Evolutionary conservation across 1,140 invertebrate genomes (phyloP).

Genomic region (Drosophila suzukii): DNA sequence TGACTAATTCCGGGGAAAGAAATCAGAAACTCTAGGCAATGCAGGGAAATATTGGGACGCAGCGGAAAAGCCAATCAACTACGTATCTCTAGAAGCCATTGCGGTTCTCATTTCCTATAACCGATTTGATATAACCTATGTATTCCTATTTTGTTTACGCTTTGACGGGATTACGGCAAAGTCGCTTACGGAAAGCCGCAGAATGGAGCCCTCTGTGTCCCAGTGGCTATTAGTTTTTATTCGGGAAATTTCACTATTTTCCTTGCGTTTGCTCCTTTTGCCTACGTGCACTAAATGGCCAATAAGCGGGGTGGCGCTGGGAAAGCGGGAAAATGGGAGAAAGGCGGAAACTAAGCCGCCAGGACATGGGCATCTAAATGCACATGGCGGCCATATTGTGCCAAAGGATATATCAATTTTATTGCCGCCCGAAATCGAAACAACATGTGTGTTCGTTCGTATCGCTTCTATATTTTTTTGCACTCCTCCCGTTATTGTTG

Average conservation of each 20-base stretch:
- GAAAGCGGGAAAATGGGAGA: constrained; percentile 29
- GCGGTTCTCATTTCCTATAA: constrained; percentile 24
- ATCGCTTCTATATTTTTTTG: background rate
- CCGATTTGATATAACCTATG: constrained; percentile 24
- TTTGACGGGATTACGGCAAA: constrained; percentile 79
- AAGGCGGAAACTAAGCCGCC: constrained; percentile 70
- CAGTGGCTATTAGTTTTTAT: constrained; percentile 77
- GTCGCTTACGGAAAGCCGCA: constrained; percentile 43
- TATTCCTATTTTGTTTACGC: constrained; percentile 77
- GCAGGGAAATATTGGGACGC: background rate
- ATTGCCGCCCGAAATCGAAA: constrained; percentile 67
- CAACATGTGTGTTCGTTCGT: constrained; percentile 59
- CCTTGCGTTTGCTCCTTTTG: constrained; percentile 51
- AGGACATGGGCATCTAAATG: constrained; percentile 41
- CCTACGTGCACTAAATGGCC: constrained; percentile 79
- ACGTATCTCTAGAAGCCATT: constrained; percentile 39
- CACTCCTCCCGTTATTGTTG: constrained; percentile 43
- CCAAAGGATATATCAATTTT: constrained; percentile 80
- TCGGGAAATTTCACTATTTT: constrained; percentile 69
- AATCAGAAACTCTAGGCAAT: constrained; percentile 14
- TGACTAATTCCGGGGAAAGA: constrained; percentile 11
- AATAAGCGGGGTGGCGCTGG: constrained; percentile 57
- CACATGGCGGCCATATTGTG: constrained; percentile 71
- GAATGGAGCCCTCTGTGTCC: constrained; percentile 35
- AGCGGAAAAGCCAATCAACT: constrained; percentile 46